A percentile compares a stretch with the other conserved stretches of the same genome.
Conservation (phyloP, 2,113 vertebrate species). For the Sapayoa aenigma region DNA sequence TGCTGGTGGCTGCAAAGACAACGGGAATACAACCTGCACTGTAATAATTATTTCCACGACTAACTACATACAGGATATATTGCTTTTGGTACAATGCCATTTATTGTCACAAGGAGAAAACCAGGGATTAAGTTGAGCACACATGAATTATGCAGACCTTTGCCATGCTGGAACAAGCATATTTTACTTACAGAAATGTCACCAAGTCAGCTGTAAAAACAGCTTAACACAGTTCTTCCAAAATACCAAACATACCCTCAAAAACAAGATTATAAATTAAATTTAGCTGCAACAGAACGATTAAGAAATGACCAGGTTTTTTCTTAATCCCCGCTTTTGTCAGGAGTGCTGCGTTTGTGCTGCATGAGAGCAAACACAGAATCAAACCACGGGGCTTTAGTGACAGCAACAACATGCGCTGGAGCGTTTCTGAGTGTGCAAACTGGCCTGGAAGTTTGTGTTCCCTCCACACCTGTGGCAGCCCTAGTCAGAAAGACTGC, state of each 20-base stretch:
- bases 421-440: background rate
- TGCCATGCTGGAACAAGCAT: slow-evolving; percentile 14
- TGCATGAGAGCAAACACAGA: background rate
- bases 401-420: background rate
- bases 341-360: background rate
- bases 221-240: background rate
- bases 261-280: background rate
- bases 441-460: background rate
- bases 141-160: slow-evolving; percentile 48
- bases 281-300: background rate
- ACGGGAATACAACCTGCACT: slow-evolving; percentile 32
- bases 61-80: slow-evolving; percentile 38
- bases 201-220: slow-evolving; percentile 37
- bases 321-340: background rate
- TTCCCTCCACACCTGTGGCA: background rate
- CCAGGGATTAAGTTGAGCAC: slow-evolving; percentile 33
- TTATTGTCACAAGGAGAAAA: slow-evolving; percentile 55
- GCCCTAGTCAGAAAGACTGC: background rate
- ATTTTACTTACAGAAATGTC: slow-evolving; percentile 21
- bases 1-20: background rate
- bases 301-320: background rate
- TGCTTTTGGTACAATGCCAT: slow-evolving; percentile 49
- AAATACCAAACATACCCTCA: background rate
- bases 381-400: background rate
- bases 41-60: slow-evolving; percentile 42